A percentile compares a stretch with the other conserved stretches of the same genome.
phyloP scores from a whole-genome alignment of 2,888 invertebrate genomes.

The Microplitis manilae region DNA sequence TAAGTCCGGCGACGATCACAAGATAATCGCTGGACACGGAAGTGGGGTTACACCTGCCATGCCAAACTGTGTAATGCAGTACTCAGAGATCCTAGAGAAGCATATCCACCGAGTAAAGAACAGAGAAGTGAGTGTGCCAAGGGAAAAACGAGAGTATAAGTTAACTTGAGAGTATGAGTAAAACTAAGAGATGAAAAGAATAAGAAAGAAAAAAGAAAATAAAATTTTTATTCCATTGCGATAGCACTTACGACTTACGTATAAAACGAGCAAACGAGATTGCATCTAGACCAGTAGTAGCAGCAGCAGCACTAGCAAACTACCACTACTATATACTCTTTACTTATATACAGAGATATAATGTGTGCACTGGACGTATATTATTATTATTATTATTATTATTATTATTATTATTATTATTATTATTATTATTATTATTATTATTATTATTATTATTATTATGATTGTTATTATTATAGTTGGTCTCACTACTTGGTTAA shows the following conservation, averaged over 20 bases:
- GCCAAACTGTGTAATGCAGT: too few relatives aligned
- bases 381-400: neutral
- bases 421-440: neutral
- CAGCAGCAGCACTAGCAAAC: neutral
- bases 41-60: too few relatives aligned
- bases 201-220: constrained; percentile 16
- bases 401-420: neutral
- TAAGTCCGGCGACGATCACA: too few relatives aligned
- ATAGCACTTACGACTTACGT: constrained; percentile 16
- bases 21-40: too few relatives aligned
- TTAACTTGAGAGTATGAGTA: constrained; percentile 38
- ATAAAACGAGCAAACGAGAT: constrained; percentile 37
- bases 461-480: too few relatives aligned
- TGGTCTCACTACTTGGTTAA: too few relatives aligned
- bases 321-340: too few relatives aligned
- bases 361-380: neutral
- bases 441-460: neutral
- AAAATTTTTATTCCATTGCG: constrained; percentile 4
- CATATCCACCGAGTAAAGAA: neutral
- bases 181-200: constrained; percentile 39
- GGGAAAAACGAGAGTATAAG: constrained; percentile 3
- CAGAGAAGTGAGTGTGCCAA: neutral
- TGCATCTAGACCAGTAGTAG: constrained; percentile 46
- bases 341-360: neutral
- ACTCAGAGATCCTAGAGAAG: neutral